Evolutionary conservation across 2,797 vertebrate species (phyloP).

Genomic region (Siniperca obscura): DNA sequence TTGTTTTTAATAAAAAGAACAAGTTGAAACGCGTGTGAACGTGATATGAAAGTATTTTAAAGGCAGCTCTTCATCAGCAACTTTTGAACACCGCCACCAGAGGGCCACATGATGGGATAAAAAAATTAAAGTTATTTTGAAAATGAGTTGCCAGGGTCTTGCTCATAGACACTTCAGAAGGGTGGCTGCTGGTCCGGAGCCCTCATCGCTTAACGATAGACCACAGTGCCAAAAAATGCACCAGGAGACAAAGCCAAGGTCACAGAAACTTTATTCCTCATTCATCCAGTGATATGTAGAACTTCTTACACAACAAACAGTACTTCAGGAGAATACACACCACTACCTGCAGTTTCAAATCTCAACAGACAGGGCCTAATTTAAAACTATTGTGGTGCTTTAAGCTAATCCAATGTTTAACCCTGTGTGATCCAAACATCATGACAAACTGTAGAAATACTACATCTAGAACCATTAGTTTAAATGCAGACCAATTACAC

Average conservation of each 20-base stretch:
- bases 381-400: conserved; percentile 29
- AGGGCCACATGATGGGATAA: not conserved
- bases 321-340: conserved; percentile 58
- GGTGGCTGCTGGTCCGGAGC: not conserved
- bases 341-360: conserved; percentile 52
- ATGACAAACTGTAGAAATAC: not conserved
- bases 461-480: not conserved
- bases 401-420: conserved; percentile 21
- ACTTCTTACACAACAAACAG: conserved; percentile 73
- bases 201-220: not conserved
- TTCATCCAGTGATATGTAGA: conserved; percentile 70
- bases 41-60: not conserved
- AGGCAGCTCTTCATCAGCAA: too few relatives aligned
- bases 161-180: not conserved
- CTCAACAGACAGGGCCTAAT: conserved; percentile 20
- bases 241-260: conserved; percentile 31
- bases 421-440: conserved; percentile 12
- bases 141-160: not conserved
- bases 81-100: conserved; percentile 17
- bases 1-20: conserved; percentile 64
- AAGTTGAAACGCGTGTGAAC: not conserved
- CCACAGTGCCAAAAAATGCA: not conserved
- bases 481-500: not conserved
- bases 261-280: conserved; percentile 76
- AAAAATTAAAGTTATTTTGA: not conserved